phyloP scores from a whole-genome alignment of 1,140 invertebrate genomes.

The Drosophila nannoptera region DNA sequence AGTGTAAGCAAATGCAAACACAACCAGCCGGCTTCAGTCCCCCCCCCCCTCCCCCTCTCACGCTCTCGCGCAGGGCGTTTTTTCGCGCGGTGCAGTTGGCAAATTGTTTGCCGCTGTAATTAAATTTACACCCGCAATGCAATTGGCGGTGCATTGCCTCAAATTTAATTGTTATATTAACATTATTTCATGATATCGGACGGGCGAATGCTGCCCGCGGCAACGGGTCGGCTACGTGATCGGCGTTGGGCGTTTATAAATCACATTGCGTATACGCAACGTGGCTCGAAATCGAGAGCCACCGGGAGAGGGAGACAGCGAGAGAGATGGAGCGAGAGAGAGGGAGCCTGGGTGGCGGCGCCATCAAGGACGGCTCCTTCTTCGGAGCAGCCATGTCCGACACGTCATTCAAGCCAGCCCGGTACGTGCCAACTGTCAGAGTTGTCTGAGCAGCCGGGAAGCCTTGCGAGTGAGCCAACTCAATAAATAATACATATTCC shows the following conservation, averaged over 20 bases:
- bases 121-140: constrained; percentile 51
- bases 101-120: constrained; percentile 56
- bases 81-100: constrained; percentile 11
- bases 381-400: constrained; percentile 27
- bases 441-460: constrained; percentile 17
- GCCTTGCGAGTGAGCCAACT: constrained; percentile 45
- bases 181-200: constrained; percentile 48
- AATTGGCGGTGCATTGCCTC: constrained; percentile 9
- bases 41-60: not conserved
- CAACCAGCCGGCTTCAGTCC: not conserved
- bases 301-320: too few species aligned
- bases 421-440: constrained; percentile 69
- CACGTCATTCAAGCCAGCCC: constrained; percentile 17
- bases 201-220: constrained; percentile 14
- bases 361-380: too few species aligned
- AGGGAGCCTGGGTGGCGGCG: too few species aligned
- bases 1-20: constrained; percentile 19
- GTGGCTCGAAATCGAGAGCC: constrained; percentile 17
- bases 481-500: constrained; percentile 60
- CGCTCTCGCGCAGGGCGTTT: not conserved
- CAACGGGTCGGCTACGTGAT: constrained; percentile 60
- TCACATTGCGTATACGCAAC: constrained; percentile 64
- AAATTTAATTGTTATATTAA: constrained; percentile 70
- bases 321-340: too few species aligned
- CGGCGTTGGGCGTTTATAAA: constrained; percentile 50